phyloP scores from a whole-genome alignment of 2,888 invertebrate species.

The Mystacides longicornis region DNA sequence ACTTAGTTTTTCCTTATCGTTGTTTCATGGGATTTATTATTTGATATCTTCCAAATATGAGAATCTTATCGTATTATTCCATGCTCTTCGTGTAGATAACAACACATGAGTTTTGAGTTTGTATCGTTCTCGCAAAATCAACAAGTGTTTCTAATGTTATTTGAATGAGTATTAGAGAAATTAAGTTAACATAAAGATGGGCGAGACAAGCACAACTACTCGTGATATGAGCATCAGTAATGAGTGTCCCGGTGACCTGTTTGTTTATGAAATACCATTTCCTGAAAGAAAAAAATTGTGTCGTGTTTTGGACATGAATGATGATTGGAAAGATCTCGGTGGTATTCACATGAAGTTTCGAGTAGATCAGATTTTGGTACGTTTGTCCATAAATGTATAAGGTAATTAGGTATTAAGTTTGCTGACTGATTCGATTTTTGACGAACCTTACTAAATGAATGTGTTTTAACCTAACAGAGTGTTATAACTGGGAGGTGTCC shows the following conservation, averaged over 20 bases:
- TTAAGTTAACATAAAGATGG: background rate
- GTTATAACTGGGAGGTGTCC: no score
- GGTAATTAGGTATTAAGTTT: background rate
- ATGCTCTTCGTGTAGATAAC: no score
- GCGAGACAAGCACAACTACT: constrained; percentile 4
- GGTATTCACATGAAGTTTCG: constrained; percentile 59
- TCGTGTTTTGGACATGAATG: constrained; percentile 67
- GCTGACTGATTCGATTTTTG: no score
- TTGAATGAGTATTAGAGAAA: no score
- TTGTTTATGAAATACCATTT: constrained; percentile 69
- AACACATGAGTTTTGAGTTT: background rate
- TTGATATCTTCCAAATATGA: no score
- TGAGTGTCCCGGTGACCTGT: constrained; percentile 30
- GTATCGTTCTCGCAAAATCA: background rate
- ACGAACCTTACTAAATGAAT: no score
- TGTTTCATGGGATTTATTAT: no score
- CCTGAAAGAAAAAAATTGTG: constrained; percentile 62
- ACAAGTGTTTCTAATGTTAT: background rate
- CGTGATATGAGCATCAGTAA: constrained; percentile 6
- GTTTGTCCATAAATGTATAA: constrained; percentile 25
- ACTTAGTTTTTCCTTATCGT: no score
- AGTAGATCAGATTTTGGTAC: constrained; percentile 50
- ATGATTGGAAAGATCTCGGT: constrained; percentile 75
- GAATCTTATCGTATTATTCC: no score
- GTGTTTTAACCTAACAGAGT: no score